These are phyloP conservation scores for Panulirus ornatus DNA, from an alignment of 1,140 invertebrate genomes.

Conservation along the genomic window DNA sequence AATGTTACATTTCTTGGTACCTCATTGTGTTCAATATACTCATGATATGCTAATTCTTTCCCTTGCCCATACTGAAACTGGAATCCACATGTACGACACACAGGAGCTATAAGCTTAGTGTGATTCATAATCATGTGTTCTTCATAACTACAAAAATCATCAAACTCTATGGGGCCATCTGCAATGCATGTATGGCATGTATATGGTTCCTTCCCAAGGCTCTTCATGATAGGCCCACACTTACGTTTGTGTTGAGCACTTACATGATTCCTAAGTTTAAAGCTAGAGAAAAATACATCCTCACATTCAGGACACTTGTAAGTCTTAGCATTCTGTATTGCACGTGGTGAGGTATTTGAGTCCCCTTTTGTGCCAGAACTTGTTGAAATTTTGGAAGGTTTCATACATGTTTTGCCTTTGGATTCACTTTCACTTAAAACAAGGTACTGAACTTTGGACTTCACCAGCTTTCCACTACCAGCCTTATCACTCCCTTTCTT, in stretches of 20 bases:
- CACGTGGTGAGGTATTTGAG: not conserved
- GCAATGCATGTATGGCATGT: constrained; percentile 63
- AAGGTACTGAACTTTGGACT: constrained; percentile 80
- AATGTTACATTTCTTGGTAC: constrained; percentile 57
- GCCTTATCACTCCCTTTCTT: constrained; percentile 79
- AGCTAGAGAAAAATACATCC: constrained; percentile 41
- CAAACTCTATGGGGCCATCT: constrained; percentile 64
- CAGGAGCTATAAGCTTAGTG: constrained; percentile 35
- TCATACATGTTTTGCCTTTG: constrained; percentile 22
- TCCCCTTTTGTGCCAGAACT: constrained; percentile 22
- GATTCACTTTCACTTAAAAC: constrained; percentile 77
- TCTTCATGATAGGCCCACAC: constrained; percentile 51
- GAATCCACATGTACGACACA: constrained; percentile 62
- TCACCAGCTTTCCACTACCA: constrained; percentile 74
- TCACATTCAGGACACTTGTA: constrained; percentile 67
- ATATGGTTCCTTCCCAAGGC: constrained; percentile 64
- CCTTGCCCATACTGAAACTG: constrained; percentile 39
- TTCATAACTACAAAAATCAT: constrained; percentile 61
- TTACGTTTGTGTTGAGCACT: constrained; percentile 49
- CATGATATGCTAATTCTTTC: constrained; percentile 62
- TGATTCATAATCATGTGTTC: constrained; percentile 67
- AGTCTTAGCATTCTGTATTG: constrained; percentile 4
- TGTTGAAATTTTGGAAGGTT: constrained; percentile 21
- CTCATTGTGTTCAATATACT: constrained; percentile 62
- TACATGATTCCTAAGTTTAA: constrained; percentile 67